Base-by-base conservation (phyloP, 2,797 vertebrate genomes). In the Aplochiton taeniatus region DNA sequence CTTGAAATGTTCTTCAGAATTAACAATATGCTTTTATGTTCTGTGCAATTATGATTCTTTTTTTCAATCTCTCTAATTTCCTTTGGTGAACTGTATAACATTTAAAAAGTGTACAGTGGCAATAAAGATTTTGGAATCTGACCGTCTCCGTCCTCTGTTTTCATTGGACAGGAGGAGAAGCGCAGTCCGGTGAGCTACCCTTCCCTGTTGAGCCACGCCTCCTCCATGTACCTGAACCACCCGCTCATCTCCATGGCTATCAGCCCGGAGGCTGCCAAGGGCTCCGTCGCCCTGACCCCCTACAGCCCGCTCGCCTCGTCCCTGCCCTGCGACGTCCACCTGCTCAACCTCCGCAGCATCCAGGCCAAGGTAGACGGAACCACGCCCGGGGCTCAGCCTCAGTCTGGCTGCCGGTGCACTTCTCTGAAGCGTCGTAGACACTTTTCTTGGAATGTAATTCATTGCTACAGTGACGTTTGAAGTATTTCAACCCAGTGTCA, bases 311-410 rank as follows among this genome's bases (percentile, higher is more conserved):
- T 98, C 1, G 9, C 42, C 4, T 89, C 87, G 0, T 89, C 95
- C 0, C 77, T 96, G 84, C 96, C 96, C 6, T 98, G 96, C 59
- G 96, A 98, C 69, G 47, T 96, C 69, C 93, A 96, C 77, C 69
- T 98, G 67, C 86, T 97, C 74, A 97, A 96, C 81, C 80, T 98
- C 67, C 91, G 94, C 78, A 92, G 93, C 14, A 89, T 98, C 78
- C 93, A 96, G 68, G 89, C 93, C 12, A 89, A 94, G 93, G 96
- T 97, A 89, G 54, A 55, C 42, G 44, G 49, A 43, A 0, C 9
- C 31, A 6, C 6, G 31, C 31, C n/a, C n/a, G 6, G 31, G 31
- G 3, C 6, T 31, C 31, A 31, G 31, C n/a, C n/a, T n/a, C n/a
- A 6, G 31, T 31, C 2, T 31, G 31, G 31, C 31, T 31, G 31